These are phyloP conservation scores for Pycnonotus jocosus DNA, from an alignment of 2,113 vertebrate genomes.

Conservation along the genomic window DNA sequence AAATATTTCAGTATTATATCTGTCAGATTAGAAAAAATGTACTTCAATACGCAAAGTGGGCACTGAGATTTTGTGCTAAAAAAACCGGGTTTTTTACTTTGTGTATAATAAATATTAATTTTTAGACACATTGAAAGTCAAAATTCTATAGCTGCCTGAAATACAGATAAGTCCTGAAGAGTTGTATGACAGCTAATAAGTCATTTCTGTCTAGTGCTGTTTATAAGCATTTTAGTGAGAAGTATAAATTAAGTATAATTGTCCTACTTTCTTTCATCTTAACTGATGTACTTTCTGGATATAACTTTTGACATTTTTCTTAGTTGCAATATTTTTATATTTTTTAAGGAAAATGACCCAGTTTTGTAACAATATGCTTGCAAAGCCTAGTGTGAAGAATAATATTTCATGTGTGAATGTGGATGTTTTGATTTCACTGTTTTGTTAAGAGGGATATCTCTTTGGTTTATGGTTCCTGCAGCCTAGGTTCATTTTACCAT, in stretches of 20 bases:
- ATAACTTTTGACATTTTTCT: not conserved
- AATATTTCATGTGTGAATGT: not conserved
- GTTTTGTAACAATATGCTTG: not conserved
- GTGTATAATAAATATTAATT: not conserved
- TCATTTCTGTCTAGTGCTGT: not conserved
- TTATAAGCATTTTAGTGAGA: not conserved
- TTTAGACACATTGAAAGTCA: not conserved
- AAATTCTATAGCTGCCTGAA: not conserved
- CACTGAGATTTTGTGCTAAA: not conserved
- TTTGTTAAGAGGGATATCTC: not conserved
- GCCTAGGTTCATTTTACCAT: not conserved
- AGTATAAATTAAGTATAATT: slow-evolving; percentile 9
- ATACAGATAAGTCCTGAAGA: not conserved
- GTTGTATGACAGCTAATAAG: not conserved
- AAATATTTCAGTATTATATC: not conserved
- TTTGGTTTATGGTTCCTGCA: not conserved
- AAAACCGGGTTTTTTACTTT: not conserved
- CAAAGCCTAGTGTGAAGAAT: not conserved
- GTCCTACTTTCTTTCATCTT: slow-evolving; percentile 33
- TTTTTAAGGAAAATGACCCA: slow-evolving; percentile 27
- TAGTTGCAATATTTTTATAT: not conserved
- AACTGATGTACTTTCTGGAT: not conserved
- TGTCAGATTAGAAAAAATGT: not conserved
- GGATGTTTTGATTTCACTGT: not conserved
- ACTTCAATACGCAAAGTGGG: not conserved